These are phyloP conservation scores for Iselma pallidipennis DNA, from an alignment of 2,888 invertebrate species.

Conservation along the genomic window DNA sequence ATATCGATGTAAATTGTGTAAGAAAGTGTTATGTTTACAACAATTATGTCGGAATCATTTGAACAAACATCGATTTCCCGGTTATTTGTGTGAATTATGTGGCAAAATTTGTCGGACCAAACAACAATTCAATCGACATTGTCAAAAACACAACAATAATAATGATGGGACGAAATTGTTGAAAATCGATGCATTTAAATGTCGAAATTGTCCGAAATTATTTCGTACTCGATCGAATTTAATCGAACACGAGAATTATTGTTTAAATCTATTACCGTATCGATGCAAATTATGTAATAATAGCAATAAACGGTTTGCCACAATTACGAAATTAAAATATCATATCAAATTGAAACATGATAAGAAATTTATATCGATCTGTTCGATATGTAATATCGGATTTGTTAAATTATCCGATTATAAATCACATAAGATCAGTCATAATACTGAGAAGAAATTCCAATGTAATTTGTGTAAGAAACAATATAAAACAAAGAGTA, in stretches of 20 bases:
- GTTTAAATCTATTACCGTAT: conserved; percentile 48
- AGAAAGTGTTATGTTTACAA: conserved; percentile 43
- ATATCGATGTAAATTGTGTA: conserved; percentile 48
- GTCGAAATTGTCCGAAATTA: conserved; percentile 46
- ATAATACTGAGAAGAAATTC: conserved; percentile 53
- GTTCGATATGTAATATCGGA: conserved; percentile 53
- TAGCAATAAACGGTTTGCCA: conserved; percentile 41
- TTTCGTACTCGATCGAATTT: conserved; percentile 49
- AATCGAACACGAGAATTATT: conserved; percentile 51
- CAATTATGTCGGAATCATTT: conserved; percentile 43
- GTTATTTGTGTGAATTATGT: conserved; percentile 50
- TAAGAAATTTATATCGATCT: conserved; percentile 52
- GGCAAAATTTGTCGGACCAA: conserved; percentile 41
- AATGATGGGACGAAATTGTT: too few relatives aligned
- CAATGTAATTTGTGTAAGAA: conserved; percentile 50
- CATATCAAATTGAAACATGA: conserved; percentile 52
- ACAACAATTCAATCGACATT: conserved; percentile 36
- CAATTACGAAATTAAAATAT: conserved; percentile 49
- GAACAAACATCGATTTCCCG: conserved; percentile 41
- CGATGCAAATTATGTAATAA: conserved; percentile 50
- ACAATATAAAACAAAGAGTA: conserved; percentile 52
- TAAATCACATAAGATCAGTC: conserved; percentile 52
- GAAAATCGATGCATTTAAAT: conserved; percentile 42
- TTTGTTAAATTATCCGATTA: conserved; percentile 53
- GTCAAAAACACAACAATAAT: conserved; percentile 19